Percentiles rank a stretch among this genome's conserved stretches.
These are phyloP conservation scores for Panagrolaimus sp. DNA, from an alignment of 1,140 invertebrate species.

Conservation along the genomic window DNA sequence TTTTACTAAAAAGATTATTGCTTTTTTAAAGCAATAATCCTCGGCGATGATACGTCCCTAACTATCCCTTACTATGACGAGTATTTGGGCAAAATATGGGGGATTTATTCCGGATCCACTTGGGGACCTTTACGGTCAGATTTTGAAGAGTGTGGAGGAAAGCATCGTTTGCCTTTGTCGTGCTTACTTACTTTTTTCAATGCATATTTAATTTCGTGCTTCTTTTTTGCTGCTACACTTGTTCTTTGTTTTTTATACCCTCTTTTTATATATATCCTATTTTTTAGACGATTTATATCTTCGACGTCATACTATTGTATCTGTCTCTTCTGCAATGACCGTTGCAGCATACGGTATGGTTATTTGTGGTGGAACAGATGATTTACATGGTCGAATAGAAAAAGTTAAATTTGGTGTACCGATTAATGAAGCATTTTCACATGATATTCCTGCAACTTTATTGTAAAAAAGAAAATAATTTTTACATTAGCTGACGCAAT, in stretches of 20 bases:
- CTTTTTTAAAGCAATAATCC: too few species aligned
- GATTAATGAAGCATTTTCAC: slow-evolving; percentile 52
- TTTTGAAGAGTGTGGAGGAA: not conserved
- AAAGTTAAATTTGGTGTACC: slow-evolving; percentile 58
- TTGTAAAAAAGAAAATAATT: too few species aligned
- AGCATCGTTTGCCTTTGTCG: too few species aligned
- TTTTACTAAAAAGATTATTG: too few species aligned
- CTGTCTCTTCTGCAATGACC: slow-evolving; percentile 33
- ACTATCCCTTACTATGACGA: not conserved
- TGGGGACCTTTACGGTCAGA: too few species aligned
- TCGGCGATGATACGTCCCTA: too few species aligned
- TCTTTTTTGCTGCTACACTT: not conserved
- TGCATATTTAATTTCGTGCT: slow-evolving; percentile 9
- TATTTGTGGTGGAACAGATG: slow-evolving; percentile 52
- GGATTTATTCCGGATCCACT: not conserved
- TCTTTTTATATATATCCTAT: too few species aligned
- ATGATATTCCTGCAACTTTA: slow-evolving; percentile 57
- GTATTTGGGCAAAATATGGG: not conserved
- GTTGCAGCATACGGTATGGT: slow-evolving; percentile 54
- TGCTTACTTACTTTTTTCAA: not conserved
- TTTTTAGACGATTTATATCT: slow-evolving; percentile 13
- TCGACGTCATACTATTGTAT: slow-evolving; percentile 36
- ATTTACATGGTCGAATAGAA: slow-evolving; percentile 55
- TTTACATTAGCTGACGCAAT: too few species aligned
- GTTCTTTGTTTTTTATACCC: not conserved